phyloP scores from a whole-genome alignment of 2,888 invertebrate species.

The Leucoptera coffeella region DNA sequence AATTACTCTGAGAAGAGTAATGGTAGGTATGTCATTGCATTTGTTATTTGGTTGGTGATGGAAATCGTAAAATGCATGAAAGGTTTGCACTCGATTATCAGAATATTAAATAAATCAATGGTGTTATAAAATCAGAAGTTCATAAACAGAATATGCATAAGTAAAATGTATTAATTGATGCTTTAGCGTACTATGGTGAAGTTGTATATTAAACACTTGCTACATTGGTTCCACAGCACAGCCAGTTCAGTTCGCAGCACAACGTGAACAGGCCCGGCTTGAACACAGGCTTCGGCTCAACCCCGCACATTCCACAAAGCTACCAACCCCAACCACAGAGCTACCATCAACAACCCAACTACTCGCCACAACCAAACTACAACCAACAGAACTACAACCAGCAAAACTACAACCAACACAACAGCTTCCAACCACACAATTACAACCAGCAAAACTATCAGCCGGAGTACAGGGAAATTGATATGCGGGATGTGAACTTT shows the following conservation, averaged over 20 bases:
- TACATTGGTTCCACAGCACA: conserved; percentile 51
- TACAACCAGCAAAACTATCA: conserved; percentile 11
- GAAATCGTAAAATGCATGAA: too few species aligned
- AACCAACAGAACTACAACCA: neutral
- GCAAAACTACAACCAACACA: neutral
- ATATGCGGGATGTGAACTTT: conserved; percentile 10
- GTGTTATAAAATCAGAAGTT: too few species aligned
- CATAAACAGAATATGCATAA: too few species aligned
- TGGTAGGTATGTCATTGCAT: too few species aligned
- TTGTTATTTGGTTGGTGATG: too few species aligned
- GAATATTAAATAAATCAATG: too few species aligned
- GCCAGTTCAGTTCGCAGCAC: conserved; percentile 50
- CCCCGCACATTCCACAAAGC: conserved; percentile 37
- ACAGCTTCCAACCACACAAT: conserved; percentile 11
- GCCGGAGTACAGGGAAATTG: conserved; percentile 16
- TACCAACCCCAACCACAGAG: conserved; percentile 3
- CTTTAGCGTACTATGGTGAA: too few species aligned
- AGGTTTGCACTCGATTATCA: too few species aligned
- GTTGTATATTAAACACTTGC: too few species aligned
- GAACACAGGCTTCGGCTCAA: conserved; percentile 35
- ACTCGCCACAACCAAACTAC: neutral
- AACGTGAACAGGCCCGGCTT: conserved; percentile 39
- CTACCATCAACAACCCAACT: conserved; percentile 4
- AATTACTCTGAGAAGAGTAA: too few species aligned
- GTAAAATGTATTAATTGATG: too few species aligned